A percentile compares a stretch with the other conserved stretches of the same genome.
Conservation (phyloP, 2,797 vertebrate species). For the Astyanax mexicanus region DNA sequence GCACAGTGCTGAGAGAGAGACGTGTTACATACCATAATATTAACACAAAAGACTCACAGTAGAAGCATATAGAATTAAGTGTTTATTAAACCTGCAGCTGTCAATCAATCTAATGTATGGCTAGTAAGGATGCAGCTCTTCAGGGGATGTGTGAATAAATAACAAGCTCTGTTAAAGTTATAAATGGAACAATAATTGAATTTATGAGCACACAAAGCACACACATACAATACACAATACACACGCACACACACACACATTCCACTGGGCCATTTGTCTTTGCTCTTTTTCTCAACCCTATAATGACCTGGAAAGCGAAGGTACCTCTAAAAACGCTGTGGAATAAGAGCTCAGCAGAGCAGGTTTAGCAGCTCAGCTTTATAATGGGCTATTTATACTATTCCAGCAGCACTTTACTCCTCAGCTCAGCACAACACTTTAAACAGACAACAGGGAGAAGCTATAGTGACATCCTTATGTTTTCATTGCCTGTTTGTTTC, state of each 20-base stretch:
- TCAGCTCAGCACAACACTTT: not conserved
- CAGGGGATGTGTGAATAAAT: not conserved
- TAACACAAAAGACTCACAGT: not conserved
- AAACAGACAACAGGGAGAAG: conserved; percentile 24
- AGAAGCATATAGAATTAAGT: not conserved
- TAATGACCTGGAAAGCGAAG: not conserved
- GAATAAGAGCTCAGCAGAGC: conserved; percentile 1
- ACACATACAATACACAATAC: too few species aligned
- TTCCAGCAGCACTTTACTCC: conserved; percentile 21
- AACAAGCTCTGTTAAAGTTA: too few species aligned
- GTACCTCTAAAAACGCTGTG: not conserved
- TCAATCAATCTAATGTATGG: too few species aligned
- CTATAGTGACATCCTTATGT: conserved; percentile 36
- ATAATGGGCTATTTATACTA: conserved; percentile 21
- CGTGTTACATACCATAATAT: too few species aligned
- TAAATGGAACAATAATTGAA: too few species aligned
- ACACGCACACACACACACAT: not conserved
- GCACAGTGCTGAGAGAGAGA: not conserved
- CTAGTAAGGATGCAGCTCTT: not conserved
- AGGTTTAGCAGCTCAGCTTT: not conserved
- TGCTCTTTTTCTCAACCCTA: not conserved
- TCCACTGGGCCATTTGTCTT: not conserved
- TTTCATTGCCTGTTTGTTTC: conserved; percentile 33
- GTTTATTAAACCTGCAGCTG: too few species aligned
- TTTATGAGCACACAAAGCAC: too few species aligned